These are phyloP conservation scores for Pristionchus maxplancki DNA, from an alignment of 2,888 invertebrate genomes.

Conservation along the genomic window DNA sequence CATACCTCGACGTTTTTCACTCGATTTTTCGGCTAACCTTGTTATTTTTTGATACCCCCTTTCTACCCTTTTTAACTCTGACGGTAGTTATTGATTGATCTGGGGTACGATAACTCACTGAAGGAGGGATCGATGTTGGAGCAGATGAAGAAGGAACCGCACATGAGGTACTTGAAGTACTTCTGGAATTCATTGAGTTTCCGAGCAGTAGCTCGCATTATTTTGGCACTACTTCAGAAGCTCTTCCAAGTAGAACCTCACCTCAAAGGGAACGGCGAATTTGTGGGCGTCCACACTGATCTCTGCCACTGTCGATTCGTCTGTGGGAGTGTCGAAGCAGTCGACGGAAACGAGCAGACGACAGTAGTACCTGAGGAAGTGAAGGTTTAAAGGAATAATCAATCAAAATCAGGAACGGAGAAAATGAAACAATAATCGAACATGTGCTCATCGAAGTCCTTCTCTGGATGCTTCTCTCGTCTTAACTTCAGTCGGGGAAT, in stretches of 20 bases:
- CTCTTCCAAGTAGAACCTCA: not conserved
- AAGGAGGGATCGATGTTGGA: slow-evolving; percentile 70
- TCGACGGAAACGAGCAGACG: slow-evolving; percentile 65
- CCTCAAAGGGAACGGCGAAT: slow-evolving; percentile 59
- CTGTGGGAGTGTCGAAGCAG: slow-evolving; percentile 62
- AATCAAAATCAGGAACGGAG: not conserved
- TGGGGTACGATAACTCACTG: slow-evolving; percentile 51
- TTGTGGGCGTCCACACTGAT: slow-evolving; percentile 57
- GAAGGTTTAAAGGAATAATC: not conserved
- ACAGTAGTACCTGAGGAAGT: slow-evolving; percentile 61
- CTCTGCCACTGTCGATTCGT: slow-evolving; percentile 56
- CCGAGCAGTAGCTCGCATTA: no score
- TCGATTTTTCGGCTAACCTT: no score
- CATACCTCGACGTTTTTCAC: no score
- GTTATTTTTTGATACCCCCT: no score
- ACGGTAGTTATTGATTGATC: slow-evolving; percentile 37
- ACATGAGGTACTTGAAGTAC: slow-evolving; percentile 60
- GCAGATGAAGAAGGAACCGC: slow-evolving; percentile 66
- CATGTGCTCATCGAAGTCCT: slow-evolving; percentile 59
- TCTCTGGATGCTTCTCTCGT: slow-evolving; percentile 53
- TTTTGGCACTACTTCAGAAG: not conserved
- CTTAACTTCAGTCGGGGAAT: slow-evolving; percentile 56
- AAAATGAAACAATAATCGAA: not conserved
- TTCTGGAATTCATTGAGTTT: slow-evolving; percentile 53
- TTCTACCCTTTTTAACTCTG: no score